Base-by-base conservation (phyloP, 2,113 vertebrate species). In the Alethe castanea region DNA sequence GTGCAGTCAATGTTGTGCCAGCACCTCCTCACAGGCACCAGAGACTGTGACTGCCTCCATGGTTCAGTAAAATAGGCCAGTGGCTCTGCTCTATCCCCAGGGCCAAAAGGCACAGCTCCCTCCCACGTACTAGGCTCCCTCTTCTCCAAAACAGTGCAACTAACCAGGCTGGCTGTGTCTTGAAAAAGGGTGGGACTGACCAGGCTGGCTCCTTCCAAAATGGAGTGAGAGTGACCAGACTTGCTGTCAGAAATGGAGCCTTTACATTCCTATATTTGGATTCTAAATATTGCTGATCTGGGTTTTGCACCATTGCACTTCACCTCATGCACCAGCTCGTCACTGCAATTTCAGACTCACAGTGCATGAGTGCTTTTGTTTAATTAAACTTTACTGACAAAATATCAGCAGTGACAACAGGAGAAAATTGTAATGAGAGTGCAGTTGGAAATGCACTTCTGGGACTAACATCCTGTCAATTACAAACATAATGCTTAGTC, bases 321-420 rank as follows among this genome's bases (percentile, higher is more conserved):
- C 61, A 28, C 40, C 15, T 8, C 2, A 16, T 29, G 13, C 33
- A 13, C 35, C 12, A 2, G 42, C 48, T 92, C 50, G 5, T 85
- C 24, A 0, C 11, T 80, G 70, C 76, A 54, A 22, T 88, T 94
- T 71, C 52, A 65, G 33, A 59, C 53, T 73, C 48, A 33, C 4
- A 44, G 60, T 36, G 59, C 70, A 47, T 0, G 4, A 4, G 1
- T 66, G 48, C 36, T 86, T 78, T 78, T 93, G 71, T 93, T 91
- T 94, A 89, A 94, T 95, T 93, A 95, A 90, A 73, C 52, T 92
- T 90, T 47, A 61, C 70, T 81, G 82, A 57, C 57, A 93, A 76
- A 95, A 92, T 66, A 82, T 71, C 77, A 94, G 81, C 69, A 45
- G 69, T 81, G 70, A 60, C 82, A 90, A 71, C 67, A 52, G 26